Base-by-base conservation (phyloP, 2,797 vertebrate species). In the Pantherophis alleghaniensis region DNA sequence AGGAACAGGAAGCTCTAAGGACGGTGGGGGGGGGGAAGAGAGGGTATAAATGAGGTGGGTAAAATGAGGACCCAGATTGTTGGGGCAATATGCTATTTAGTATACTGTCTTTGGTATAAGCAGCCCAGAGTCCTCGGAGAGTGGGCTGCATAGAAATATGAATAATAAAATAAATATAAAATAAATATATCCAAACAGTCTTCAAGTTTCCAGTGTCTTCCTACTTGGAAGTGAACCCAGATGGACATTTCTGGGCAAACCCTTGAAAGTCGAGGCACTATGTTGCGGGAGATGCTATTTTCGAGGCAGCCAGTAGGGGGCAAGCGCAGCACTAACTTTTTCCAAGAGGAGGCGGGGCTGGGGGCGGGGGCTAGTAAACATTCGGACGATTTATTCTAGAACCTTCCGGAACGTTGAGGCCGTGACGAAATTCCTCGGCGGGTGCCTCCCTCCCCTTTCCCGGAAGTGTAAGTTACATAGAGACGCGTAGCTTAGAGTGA, bases 371-470 rank as follows among this genome's bases (percentile, higher is more conserved):
- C 9, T 47, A 4, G 4, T 74, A 11, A 10, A 18, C 37, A n/a
- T 74, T 74, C 66, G 26, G 37, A 4, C 24, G 5, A 47, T 4
- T 32, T 26, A 51, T 92, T 92, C 87, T 28, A 92, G 92, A 92
- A 92, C 53, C 92, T 86, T 92, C 92, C 87, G 92, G 69, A 89
- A 89, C 24, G 5, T 22, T 47, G 37, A 83, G 74, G 20, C 10
- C 37, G 4, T 83, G 74, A 83, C 20, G 74, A 47, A 47, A 47
- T 47, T 24, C 28, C 24, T 89, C 2, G 3, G 69, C 2, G 18
- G 32, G 69, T 79, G 7, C 32, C 32, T 22, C 37, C 32, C 69
- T 9, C 2, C 3, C 26, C 86, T 28, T 22, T 26, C 2, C 47
- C 53, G 86, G 92, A 61, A 7, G 42, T 14, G 28, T 5, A 24